These are phyloP conservation scores for Pseudanteris insignis DNA, from an alignment of 2,888 invertebrate species.

Conservation along the genomic window DNA sequence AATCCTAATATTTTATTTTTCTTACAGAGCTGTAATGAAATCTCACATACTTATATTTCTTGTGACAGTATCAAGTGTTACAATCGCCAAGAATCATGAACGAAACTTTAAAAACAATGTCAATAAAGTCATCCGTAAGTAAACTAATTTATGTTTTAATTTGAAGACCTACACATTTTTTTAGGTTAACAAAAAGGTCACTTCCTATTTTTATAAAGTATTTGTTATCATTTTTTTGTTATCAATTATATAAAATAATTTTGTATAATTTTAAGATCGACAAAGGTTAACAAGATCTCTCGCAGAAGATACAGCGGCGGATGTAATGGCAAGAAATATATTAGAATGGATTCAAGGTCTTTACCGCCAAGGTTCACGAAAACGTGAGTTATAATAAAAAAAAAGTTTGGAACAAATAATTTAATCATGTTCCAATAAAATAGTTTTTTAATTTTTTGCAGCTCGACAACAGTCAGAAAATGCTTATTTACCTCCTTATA, in stretches of 20 bases:
- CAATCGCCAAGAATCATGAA: slow-evolving; percentile 42
- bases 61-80: slow-evolving; percentile 42
- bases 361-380: slow-evolving; percentile 72
- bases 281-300: slow-evolving; percentile 49
- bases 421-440: too few species aligned
- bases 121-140: slow-evolving; percentile 35
- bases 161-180: too few species aligned
- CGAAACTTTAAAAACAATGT: slow-evolving; percentile 13
- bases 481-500: slow-evolving; percentile 71
- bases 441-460: too few species aligned
- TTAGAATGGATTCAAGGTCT: slow-evolving; percentile 80
- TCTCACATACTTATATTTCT: slow-evolving; percentile 34
- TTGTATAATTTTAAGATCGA: slow-evolving; percentile 12
- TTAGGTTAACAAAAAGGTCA: too few species aligned
- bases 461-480: slow-evolving; percentile 71
- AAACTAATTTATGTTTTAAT: not conserved
- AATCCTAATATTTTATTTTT: slow-evolving; percentile 36
- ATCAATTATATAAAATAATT: too few species aligned
- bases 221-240: slow-evolving; percentile 6
- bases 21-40: slow-evolving; percentile 44
- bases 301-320: slow-evolving; percentile 66
- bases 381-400: slow-evolving; percentile 66
- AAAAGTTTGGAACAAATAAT: too few species aligned
- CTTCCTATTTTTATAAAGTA: slow-evolving; percentile 2
- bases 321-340: slow-evolving; percentile 79